Evolutionary conservation across 2,113 vertebrate species (phyloP).

Genomic region (Poeciliopsis retropinna): DNA sequence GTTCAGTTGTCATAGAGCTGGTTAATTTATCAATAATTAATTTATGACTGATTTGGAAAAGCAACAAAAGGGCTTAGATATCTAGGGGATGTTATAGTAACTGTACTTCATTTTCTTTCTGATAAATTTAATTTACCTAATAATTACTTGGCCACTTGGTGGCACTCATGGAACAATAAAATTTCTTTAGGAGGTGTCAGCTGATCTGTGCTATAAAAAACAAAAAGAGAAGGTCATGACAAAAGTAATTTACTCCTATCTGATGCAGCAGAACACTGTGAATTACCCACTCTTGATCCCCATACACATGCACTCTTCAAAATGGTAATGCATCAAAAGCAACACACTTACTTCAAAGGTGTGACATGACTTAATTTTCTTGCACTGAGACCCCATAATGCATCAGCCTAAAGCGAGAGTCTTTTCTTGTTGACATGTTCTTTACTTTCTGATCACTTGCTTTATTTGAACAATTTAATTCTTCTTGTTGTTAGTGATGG

Average conservation of each 20-base stretch:
- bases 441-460: neutral
- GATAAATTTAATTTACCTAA: neutral
- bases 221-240: no score
- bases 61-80: no score
- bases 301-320: neutral
- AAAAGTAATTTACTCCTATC: no score
- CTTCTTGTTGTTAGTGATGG: slow-evolving; percentile 79
- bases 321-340: neutral
- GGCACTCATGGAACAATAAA: no score
- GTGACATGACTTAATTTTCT: neutral
- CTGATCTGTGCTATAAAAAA: no score
- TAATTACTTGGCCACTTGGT: neutral
- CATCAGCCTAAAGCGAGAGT: neutral
- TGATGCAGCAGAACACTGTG: neutral
- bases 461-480: slow-evolving; percentile 1
- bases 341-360: neutral
- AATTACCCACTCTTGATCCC: neutral
- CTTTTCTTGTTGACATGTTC: neutral
- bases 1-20: neutral
- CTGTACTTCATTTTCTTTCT: neutral
- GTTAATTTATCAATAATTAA: no score
- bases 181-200: no score
- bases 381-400: neutral
- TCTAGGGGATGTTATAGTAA: no score
- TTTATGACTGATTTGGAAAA: no score